Evolutionary conservation across 1,140 invertebrate species (phyloP).

Genomic region (Pseudobourletiella spinata): DNA sequence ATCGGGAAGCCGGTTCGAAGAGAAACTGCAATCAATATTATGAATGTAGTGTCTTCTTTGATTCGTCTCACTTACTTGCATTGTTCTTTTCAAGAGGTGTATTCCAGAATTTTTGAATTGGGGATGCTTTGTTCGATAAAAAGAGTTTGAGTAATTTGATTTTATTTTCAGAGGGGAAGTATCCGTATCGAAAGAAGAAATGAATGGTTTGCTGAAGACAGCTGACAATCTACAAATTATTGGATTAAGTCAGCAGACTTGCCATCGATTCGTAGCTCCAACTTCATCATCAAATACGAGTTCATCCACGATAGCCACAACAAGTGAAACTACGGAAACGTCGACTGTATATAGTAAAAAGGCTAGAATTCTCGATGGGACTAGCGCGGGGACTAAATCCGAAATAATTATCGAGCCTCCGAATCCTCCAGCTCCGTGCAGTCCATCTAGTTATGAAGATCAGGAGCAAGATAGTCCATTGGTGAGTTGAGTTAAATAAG

Average conservation of each 20-base stretch:
- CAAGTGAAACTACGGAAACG: not conserved
- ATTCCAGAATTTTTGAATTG: no score
- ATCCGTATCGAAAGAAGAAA: constrained; percentile 84
- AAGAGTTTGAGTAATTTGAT: no score
- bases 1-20: no score
- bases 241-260: constrained; percentile 84
- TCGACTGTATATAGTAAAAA: constrained; percentile 12
- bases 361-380: constrained; percentile 4
- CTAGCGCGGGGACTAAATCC: not conserved
- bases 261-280: constrained; percentile 36
- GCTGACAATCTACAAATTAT: constrained; percentile 86
- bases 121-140: no score
- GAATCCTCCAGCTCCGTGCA: not conserved
- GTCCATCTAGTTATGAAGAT: constrained; percentile 7
- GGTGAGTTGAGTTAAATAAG: constrained; percentile 14
- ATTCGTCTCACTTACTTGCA: no score
- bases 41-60: no score
- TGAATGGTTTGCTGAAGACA: constrained; percentile 80
- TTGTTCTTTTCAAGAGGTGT: no score
- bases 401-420: constrained; percentile 1
- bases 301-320: not conserved
- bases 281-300: not conserved
- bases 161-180: constrained; percentile 63
- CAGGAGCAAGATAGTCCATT: constrained; percentile 28
- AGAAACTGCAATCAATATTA: no score